Percentiles rank a stretch among this genome's conserved stretches.
Conservation (phyloP, 2,888 invertebrate genomes). For the Polydrusus tereticollis region DNA sequence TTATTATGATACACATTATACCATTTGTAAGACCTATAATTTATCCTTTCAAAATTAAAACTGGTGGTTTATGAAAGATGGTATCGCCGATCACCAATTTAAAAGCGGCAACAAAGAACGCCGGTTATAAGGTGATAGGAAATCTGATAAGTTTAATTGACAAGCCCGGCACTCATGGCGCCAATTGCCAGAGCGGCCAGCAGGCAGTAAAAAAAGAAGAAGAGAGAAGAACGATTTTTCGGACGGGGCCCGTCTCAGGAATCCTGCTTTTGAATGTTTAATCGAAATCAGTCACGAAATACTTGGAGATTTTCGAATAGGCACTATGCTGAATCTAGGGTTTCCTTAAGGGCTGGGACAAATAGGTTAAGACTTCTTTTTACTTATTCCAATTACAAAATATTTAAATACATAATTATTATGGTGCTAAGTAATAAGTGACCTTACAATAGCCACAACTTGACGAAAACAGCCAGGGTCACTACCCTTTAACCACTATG, state of each 20-base stretch:
- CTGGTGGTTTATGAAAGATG: slow-evolving; percentile 50
- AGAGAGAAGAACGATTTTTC: slow-evolving; percentile 25
- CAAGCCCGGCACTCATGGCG: slow-evolving; percentile 51
- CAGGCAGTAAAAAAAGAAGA: slow-evolving; percentile 32
- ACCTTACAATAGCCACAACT: too few relatives aligned
- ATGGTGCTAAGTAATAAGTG: too few relatives aligned
- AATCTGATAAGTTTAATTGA: slow-evolving; percentile 54
- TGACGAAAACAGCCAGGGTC: too few relatives aligned
- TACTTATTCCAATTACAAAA: too few relatives aligned
- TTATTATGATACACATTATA: slow-evolving; percentile 44
- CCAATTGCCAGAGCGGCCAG: slow-evolving; percentile 41
- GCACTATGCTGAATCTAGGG: too few relatives aligned
- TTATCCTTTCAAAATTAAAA: slow-evolving; percentile 47
- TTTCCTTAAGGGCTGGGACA: too few relatives aligned
- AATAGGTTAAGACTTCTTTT: too few relatives aligned
- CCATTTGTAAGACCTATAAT: slow-evolving; percentile 42
- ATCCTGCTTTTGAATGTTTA: slow-evolving; percentile 31
- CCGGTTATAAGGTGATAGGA: slow-evolving; percentile 50
- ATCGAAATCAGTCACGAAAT: slow-evolving; percentile 23
- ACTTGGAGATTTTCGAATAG: background rate
- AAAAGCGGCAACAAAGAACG: slow-evolving; percentile 49
- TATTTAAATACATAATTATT: too few relatives aligned
- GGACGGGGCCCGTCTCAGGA: slow-evolving; percentile 23
- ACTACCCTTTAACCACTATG: too few relatives aligned
- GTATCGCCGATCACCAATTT: slow-evolving; percentile 50